Percentiles rank a stretch among this genome's conserved stretches.
phyloP scores from a whole-genome alignment of 2,113 vertebrate genomes.

The Dunckerocampus dactyliophorus region DNA sequence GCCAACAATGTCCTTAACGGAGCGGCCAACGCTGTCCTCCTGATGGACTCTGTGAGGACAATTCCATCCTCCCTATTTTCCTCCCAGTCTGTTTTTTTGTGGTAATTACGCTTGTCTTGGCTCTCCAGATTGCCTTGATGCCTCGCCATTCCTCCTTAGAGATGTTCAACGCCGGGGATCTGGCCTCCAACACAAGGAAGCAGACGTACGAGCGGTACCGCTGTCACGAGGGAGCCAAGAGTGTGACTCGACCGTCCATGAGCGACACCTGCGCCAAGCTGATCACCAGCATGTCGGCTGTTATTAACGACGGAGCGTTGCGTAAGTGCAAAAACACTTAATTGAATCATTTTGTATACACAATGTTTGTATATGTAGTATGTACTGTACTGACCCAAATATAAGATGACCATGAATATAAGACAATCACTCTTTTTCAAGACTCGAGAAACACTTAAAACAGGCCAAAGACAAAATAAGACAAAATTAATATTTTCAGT shows the following conservation, averaged over 20 bases:
- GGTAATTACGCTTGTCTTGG: neutral
- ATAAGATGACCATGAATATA: too few relatives aligned
- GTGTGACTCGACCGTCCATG: conserved; percentile 63
- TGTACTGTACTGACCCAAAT: too few relatives aligned
- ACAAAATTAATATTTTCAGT: too few relatives aligned
- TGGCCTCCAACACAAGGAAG: conserved; percentile 72
- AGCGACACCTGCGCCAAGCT: conserved; percentile 83
- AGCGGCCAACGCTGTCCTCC: conserved; percentile 64
- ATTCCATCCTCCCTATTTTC: neutral
- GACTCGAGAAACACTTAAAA: too few relatives aligned
- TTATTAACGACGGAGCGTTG: conserved; percentile 84
- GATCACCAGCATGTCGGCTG: conserved; percentile 83
- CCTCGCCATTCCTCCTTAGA: conserved; percentile 85
- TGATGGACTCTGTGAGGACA: conserved; percentile 87
- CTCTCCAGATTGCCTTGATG: conserved; percentile 79
- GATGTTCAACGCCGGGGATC: conserved; percentile 86
- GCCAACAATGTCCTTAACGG: conserved; percentile 65
- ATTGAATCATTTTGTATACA: neutral
- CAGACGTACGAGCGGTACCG: conserved; percentile 85
- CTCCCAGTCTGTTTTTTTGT: neutral
- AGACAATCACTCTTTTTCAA: too few relatives aligned
- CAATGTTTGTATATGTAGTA: too few relatives aligned
- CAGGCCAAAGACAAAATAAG: too few relatives aligned
- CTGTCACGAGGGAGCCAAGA: conserved; percentile 79
- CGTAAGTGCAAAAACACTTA: conserved; percentile 73